Percentiles rank a stretch among this genome's conserved stretches.
Conservation (phyloP, 2,113 vertebrate genomes). For the Noctilio leporinus region DNA sequence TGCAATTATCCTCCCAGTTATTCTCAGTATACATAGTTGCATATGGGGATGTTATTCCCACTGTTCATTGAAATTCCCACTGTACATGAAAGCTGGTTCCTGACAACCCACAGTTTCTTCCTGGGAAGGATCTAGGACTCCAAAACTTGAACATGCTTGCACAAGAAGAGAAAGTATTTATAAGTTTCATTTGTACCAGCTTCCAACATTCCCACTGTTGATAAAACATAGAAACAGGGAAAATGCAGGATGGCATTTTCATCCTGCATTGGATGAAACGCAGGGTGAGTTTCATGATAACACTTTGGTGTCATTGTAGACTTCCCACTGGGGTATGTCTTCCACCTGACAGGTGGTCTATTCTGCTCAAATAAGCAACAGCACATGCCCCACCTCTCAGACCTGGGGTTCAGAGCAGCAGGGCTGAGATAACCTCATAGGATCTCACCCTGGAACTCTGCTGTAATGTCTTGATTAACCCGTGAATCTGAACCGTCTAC, state of each 20-base stretch:
- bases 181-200: slow-evolving; percentile 3
- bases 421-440: neutral
- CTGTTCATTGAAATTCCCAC: slow-evolving; percentile 34
- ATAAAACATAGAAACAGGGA: neutral
- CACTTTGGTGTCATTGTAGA: neutral
- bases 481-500: neutral
- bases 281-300: neutral
- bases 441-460: neutral
- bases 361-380: neutral
- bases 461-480: neutral
- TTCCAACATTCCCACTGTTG: neutral
- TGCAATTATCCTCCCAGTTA: neutral
- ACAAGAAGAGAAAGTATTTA: slow-evolving; percentile 4
- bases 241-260: too few relatives aligned
- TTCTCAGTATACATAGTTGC: neutral
- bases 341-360: neutral
- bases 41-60: slow-evolving; percentile 2
- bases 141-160: neutral
- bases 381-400: neutral
- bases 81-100: slow-evolving; percentile 24
- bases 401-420: neutral
- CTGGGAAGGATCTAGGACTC: neutral
- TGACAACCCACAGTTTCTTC: neutral
- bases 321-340: neutral
- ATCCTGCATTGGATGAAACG: too few relatives aligned